Evolutionary conservation across 1,140 invertebrate genomes (phyloP).

Genomic region (Trichomalopsis sarcophagae): DNA sequence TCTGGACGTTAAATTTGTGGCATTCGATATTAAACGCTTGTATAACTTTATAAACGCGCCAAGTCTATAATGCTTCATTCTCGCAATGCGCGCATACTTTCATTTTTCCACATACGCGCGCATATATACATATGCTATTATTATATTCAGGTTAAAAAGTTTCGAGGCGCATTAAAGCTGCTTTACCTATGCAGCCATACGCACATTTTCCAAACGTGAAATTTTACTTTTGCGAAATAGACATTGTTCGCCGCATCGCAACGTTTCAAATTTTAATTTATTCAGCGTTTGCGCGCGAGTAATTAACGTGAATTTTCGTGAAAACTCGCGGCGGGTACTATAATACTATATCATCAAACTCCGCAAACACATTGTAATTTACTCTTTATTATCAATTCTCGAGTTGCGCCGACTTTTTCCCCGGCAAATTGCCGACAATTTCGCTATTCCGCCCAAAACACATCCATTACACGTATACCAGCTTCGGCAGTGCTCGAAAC

Average conservation of each 20-base stretch:
- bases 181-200: too few species aligned
- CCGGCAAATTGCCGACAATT: neutral
- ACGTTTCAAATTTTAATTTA: neutral
- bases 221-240: too few species aligned
- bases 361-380: neutral
- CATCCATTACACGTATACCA: neutral
- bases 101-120: neutral
- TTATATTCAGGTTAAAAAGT: too few species aligned
- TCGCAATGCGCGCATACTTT: neutral
- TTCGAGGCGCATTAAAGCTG: too few species aligned
- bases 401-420: neutral
- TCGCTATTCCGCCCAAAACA: neutral
- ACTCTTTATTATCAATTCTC: neutral
- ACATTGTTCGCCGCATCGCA: too few species aligned
- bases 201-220: too few species aligned
- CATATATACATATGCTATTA: too few species aligned
- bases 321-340: neutral
- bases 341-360: neutral
- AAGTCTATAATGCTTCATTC: neutral
- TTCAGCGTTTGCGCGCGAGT: neutral
- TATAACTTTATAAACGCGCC: neutral
- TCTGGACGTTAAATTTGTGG: neutral
- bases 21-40: neutral
- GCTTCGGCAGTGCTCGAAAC: neutral
- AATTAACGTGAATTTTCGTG: neutral